Base-by-base conservation (phyloP, 1,140 invertebrate species). In the Calephelis virginiensis region DNA sequence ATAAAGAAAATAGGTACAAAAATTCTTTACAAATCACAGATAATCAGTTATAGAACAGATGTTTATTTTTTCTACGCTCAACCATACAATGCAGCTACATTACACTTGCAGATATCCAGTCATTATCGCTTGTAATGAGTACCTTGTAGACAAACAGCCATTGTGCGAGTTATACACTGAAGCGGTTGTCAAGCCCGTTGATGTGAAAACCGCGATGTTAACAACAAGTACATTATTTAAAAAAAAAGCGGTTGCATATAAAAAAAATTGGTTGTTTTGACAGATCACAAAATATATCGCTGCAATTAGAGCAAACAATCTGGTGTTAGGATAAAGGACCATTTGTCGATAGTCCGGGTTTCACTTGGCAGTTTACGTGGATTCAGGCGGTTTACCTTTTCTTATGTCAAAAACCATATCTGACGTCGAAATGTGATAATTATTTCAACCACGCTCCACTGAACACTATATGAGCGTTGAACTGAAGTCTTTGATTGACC, bases 81-180 rank as follows among this genome's bases (percentile, higher is more conserved):
- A 47, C 61, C 45, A 13, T 62, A 45, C 13, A 28, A 62, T 62
- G 61, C 60, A 38, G 64, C 68, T 72, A 67, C 61, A 82, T 82
- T 79, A 79, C 78, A 78, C 77, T 78, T 81, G 79, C 72, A 80
- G 74, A 80, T 80, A 74, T 80, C 70, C 70, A 68, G 70, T 80
- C 76, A 80, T 81, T 80, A 83, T 75, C 75, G 73, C 80, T 70
- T 75, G 77, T 81, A 79, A 80, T 82, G 74, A 75, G 74, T 69
- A 68, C 64, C 75, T 69, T 71, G 68, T 71, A 72, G 67, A 76
- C 67, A 71, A 74, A 70, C 73, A 70, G 63, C 61, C 50, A 59
- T 10, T 59, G 40, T 17, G 63, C 63, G 53, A 65, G 40, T 53
- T 37, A 56, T 38, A 46, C 6, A 45, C 63, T 17, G 10, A 14